Base-by-base conservation (phyloP, 2,888 invertebrate genomes). In the Eumacrocentrus americanus region DNA sequence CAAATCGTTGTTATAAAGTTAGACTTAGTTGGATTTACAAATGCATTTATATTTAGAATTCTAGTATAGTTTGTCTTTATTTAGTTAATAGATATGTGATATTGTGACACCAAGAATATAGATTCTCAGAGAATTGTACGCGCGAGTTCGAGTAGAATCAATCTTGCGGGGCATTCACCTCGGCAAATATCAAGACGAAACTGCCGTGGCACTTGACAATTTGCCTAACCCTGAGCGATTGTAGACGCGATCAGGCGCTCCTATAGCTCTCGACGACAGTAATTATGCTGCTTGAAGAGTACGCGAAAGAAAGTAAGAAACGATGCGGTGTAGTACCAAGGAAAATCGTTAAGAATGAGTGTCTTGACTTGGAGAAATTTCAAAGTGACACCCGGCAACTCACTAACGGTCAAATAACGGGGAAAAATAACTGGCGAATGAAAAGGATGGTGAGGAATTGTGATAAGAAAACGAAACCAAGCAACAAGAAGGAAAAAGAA, bases 361-460 rank as follows among this genome's bases (percentile, higher is more conserved):
- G 47, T 51, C 37, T 57, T 58, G 59, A 60, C 47, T 56, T 57
- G 56, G 23, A 35, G n/a, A 60, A 29, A 60, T 47, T 50, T 52
- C 47, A 18, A 52, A 38, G 29, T 11, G 38, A 38, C 22, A 14
- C 7, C 37, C 11, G 3, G 38, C n/a, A n/a, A 9, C 38, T 59
- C 37, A 16, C 23, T 6, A 9, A 35, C 34, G 14, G 4, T 54
- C 18, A 35, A 50, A 54, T n/a, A 40, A 58, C 18, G 12, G 18
- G 44, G 7, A 55, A 20, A 38, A 40, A 16, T 25, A 25, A 20
- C 20, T n/a, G n/a, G n/a, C n/a, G n/a, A n/a, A n/a, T n/a, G n/a
- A 50, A 42, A 35, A 57, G 22, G 51, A 16, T n/a, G 23, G 42
- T 23, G 12, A 56, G 14, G 42, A 25, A 11, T 14, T 6, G 14